phyloP scores from a whole-genome alignment of 2,888 invertebrate species.

The Diloba caeruleocephala region DNA sequence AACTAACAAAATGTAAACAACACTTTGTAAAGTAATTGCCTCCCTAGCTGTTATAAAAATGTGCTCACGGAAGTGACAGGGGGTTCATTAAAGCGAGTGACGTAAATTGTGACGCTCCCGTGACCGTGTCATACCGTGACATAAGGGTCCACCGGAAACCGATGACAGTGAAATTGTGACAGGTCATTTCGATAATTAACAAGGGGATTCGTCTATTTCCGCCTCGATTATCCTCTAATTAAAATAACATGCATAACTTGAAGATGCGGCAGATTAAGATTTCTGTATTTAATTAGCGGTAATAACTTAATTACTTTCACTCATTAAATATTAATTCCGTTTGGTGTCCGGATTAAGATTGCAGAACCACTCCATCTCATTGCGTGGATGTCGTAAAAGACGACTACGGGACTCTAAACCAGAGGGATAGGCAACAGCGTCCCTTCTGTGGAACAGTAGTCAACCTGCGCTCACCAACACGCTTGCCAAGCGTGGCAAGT shows the following conservation, averaged over 20 bases:
- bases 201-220: constrained; percentile 56
- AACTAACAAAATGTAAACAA: constrained; percentile 54
- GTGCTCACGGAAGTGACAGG: constrained; percentile 61
- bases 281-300: too few species aligned
- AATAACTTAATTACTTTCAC: neutral
- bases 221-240: constrained; percentile 11
- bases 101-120: constrained; percentile 68
- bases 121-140: constrained; percentile 59
- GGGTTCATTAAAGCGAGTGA: constrained; percentile 64
- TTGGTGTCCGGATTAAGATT: too few species aligned
- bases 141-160: constrained; percentile 61
- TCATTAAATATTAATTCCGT: neutral
- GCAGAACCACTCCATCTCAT: too few species aligned
- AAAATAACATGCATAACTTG: too few species aligned
- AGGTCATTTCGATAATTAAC: constrained; percentile 71
- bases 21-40: constrained; percentile 57
- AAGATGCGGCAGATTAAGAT: too few species aligned
- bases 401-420: too few species aligned
- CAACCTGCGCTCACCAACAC: too few species aligned
- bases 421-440: too few species aligned
- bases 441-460: too few species aligned
- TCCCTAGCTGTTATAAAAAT: constrained; percentile 54
- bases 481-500: too few species aligned
- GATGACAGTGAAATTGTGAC: constrained; percentile 63
- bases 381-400: too few species aligned